A percentile compares a stretch with the other conserved stretches of the same genome.
phyloP scores from a whole-genome alignment of 1,140 invertebrate species.

The Anoplolepis gracilipes region DNA sequence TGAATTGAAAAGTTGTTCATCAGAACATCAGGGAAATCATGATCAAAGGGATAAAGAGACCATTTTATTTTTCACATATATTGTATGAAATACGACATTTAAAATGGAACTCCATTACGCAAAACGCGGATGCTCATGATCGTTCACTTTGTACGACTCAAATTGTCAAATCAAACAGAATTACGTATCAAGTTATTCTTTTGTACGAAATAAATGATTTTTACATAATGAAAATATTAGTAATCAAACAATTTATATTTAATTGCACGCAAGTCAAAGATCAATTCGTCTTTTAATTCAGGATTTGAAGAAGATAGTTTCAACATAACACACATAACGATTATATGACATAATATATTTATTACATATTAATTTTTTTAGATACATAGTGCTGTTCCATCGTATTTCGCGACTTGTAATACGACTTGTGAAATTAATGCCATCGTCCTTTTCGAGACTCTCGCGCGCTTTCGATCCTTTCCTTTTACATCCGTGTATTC shows the following conservation, averaged over 20 bases:
- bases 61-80: slow-evolving; percentile 40
- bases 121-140: slow-evolving; percentile 4
- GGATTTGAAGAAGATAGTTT: neutral
- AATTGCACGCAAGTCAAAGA: neutral
- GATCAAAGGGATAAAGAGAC: slow-evolving; percentile 37
- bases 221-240: slow-evolving; percentile 6
- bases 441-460: slow-evolving; percentile 1
- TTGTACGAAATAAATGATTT: slow-evolving; percentile 25
- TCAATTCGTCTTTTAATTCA: slow-evolving; percentile 4
- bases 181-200: slow-evolving; percentile 12
- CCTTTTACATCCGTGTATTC: slow-evolving; percentile 35
- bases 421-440: slow-evolving; percentile 1
- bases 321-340: no score
- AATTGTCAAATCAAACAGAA: slow-evolving; percentile 45
- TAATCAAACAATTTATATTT: neutral
- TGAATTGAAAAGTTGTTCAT: slow-evolving; percentile 33
- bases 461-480: slow-evolving; percentile 25
- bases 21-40: neutral
- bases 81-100: slow-evolving; percentile 21
- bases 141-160: slow-evolving; percentile 25
- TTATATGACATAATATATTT: no score
- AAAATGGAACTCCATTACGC: slow-evolving; percentile 29
- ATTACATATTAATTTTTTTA: neutral
- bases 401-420: neutral
- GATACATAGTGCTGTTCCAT: neutral